Conservation (phyloP, 1,140 invertebrate genomes). For the Aphis craccivora region DNA sequence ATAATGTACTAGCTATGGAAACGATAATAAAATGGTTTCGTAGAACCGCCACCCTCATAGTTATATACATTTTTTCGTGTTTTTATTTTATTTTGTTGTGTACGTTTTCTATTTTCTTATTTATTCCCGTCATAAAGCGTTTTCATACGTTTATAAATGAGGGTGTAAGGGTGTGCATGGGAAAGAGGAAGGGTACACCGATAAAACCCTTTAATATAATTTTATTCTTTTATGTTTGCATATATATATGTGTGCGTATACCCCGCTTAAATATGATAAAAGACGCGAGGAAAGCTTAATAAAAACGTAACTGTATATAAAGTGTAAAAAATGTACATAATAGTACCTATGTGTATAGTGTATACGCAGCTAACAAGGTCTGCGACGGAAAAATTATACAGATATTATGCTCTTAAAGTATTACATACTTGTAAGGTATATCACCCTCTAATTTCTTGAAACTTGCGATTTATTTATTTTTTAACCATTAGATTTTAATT, state of each 20-base stretch:
- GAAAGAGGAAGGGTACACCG: background rate
- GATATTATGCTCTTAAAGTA: background rate
- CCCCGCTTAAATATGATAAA: background rate
- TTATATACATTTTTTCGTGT: background rate
- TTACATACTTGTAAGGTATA: background rate
- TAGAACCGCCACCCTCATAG: background rate
- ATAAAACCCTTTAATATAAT: conserved; percentile 26
- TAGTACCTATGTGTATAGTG: too few species aligned
- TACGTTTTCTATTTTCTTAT: background rate
- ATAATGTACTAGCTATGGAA: background rate
- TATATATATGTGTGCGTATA: background rate
- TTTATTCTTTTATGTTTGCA: background rate
- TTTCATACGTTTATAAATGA: conserved; percentile 24
- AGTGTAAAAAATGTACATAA: background rate
- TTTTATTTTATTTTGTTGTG: background rate
- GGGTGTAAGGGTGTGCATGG: background rate
- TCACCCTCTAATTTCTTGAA: background rate
- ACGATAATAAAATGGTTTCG: background rate
- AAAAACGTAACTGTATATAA: background rate
- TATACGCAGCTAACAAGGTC: background rate
- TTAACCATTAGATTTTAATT: background rate
- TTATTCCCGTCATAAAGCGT: conserved; percentile 13
- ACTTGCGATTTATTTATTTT: background rate
- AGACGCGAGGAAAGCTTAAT: background rate
- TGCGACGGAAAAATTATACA: background rate